Conservation (phyloP, 2,888 invertebrate genomes). For the Notodonta ziczac region DNA sequence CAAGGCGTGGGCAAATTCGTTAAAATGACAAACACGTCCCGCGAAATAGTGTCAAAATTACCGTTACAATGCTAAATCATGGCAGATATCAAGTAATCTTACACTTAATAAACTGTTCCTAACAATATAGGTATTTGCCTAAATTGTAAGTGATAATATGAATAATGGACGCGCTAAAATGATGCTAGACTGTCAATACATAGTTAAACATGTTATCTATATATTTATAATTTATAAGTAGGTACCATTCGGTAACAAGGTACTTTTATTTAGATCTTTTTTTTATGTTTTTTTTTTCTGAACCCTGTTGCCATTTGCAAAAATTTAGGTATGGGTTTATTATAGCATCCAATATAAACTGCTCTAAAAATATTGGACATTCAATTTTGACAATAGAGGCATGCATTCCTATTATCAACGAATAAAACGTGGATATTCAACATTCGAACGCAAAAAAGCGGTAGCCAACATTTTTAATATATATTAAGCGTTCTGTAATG, state of each 20-base stretch:
- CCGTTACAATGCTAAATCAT: neutral
- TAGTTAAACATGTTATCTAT: neutral
- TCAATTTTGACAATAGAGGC: neutral
- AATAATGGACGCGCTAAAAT: constrained; percentile 17
- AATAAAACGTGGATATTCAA: neutral
- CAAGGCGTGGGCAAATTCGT: neutral
- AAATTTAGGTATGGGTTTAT: too few species aligned
- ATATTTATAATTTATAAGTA: neutral
- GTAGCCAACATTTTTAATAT: neutral
- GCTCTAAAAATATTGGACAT: too few species aligned
- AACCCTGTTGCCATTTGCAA: too few species aligned
- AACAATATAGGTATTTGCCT: neutral
- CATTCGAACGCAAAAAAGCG: neutral
- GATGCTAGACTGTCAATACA: constrained; percentile 10
- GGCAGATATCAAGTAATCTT: constrained; percentile 4
- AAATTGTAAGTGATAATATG: constrained; percentile 12
- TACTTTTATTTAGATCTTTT: too few species aligned
- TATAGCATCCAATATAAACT: too few species aligned
- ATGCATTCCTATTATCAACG: neutral
- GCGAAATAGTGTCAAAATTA: neutral
- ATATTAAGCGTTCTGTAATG: neutral
- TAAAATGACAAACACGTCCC: neutral
- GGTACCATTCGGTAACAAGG: too few species aligned
- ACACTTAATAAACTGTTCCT: neutral
- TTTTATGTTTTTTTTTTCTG: too few species aligned